Base-by-base conservation (phyloP, 92 coral and sea anemone genomes). In the Epizoanthus rinbou region DNA sequence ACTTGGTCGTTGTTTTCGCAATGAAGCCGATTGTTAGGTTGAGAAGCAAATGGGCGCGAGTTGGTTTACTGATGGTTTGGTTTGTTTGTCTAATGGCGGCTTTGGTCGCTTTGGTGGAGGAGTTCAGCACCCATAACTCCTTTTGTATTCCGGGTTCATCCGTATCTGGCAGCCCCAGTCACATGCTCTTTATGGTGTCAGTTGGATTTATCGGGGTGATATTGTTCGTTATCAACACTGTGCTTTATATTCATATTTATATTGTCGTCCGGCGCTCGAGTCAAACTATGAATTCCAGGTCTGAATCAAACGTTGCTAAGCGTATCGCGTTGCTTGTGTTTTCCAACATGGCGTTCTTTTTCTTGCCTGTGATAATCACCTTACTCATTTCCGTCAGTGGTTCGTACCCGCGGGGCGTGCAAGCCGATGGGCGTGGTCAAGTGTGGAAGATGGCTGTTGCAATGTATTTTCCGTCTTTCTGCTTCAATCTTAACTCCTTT, bases 141-240 rank as follows among this genome's bases (percentile, higher is more conserved):
- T 92, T 89, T 87, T 92, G 95, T 19, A 86, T 92, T 15, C 95
- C 95, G 2, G 85, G 90, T 31, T 92, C 90, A 58, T 92, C 93
- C 13, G 84, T 87, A 15, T 80, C 79, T 18, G 83, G 64, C 6
- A 89, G 87, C 25, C 93, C 92, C 3, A 57, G 79, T 18, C 81
- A 92, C 6, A 89, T 84, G 64, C 83, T 86, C 23, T 92, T 84
- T 81, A 84, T 92, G 69, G 69, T 86, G 2, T 23, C 91, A 28
- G 19, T 89, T 8, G 88, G 88, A 4, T 84, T 82, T 0, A 35
- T 73, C 3, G 93, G 91, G 50, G 39, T 89, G n/a, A 50, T 92
- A 4, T 41, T 92, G 11, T 92, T 87, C 15, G 60, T 69, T 18
- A 63, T 71, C 2, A 92, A 89, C 13, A 47, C 85, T 5, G 87